A percentile compares a stretch with the other conserved stretches of the same genome.
These are phyloP conservation scores for Dilophus febrilis DNA, from an alignment of 2,888 invertebrate genomes.

Conservation along the genomic window DNA sequence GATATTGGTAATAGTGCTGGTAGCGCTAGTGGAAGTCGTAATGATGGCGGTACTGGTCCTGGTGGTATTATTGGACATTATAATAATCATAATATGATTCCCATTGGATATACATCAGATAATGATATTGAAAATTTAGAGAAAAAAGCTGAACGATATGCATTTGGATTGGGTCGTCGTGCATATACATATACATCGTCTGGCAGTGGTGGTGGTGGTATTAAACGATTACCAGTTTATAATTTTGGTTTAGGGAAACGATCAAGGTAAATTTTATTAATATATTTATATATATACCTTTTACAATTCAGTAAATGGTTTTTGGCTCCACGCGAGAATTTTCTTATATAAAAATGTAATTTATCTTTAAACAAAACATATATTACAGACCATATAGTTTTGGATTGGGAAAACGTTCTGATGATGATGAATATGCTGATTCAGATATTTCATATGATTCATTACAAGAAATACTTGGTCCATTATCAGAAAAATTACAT, in stretches of 20 bases:
- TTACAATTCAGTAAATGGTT: background rate
- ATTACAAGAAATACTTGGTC: too few species aligned
- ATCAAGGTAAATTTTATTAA: conserved; percentile 10
- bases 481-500: too few species aligned
- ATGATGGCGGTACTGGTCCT: conserved; percentile 9
- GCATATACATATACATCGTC: conserved; percentile 29
- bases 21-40: too few species aligned
- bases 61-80: conserved; percentile 5
- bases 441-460: conserved; percentile 3
- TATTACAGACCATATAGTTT: conserved; percentile 24
- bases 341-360: background rate
- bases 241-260: conserved; percentile 29
- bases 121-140: conserved; percentile 10
- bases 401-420: conserved; percentile 24
- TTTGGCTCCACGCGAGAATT: background rate
- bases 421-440: conserved; percentile 17
- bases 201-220: conserved; percentile 22
- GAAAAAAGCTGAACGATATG: conserved; percentile 46
- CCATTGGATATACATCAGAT: background rate
- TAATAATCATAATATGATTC: conserved; percentile 10
- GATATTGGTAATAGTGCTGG: too few species aligned
- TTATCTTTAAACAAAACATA: background rate
- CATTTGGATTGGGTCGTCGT: conserved; percentile 53
- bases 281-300: background rate
- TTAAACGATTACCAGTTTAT: conserved; percentile 28